Evolutionary conservation across 2,888 invertebrate species (phyloP), one percentile per base, ranked within the genome.

Genomic region (Zygogramma bicolorata): DNA sequence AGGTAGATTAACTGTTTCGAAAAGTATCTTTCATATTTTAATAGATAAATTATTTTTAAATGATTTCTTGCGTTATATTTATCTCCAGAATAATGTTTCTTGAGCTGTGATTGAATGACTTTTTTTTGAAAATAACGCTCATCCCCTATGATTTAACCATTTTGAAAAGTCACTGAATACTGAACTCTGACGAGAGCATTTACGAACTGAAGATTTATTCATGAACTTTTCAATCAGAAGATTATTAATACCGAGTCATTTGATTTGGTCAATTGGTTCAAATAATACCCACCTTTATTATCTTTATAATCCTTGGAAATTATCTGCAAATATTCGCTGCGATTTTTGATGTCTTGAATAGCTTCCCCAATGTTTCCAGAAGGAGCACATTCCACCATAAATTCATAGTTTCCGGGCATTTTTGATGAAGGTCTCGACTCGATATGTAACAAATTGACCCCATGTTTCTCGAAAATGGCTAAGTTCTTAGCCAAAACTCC

Each of bases 351-450:
- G 57, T 93, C 92, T 27, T 93, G 92, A 18, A 97, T 91, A 0
- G 94, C 95, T 0, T 88, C 89, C 3, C 92, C 92, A 53, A 98
- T 89, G 74, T 95, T 91, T 0, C 95, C 95, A 0, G 90, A 89
- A 18, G 93, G 92, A 74, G 96, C 95, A 82, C 97, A 97, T 84
- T 97, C 96, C 34, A 98, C 94, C 91, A 97, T 96, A 86, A 98
- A 98, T 88, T 98, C 98, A 84, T 98, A 98, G 68, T 89, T 88
- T 27, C 93, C 92, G 13, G 90, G 92, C 40, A 92, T 89, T 73
- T 96, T 90, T 62, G 93, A 91, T 0, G 97, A 97, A 0, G 97
- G 96, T 34, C 96, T 90, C 0, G 98, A 98, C 86, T 98, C 98
- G 73, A 98, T 98, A 86, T 98, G 97, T 76, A 93, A 88, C 69